Evolutionary conservation across 2,888 invertebrate species (phyloP).

Genomic region (Phaonia tiefii): DNA sequence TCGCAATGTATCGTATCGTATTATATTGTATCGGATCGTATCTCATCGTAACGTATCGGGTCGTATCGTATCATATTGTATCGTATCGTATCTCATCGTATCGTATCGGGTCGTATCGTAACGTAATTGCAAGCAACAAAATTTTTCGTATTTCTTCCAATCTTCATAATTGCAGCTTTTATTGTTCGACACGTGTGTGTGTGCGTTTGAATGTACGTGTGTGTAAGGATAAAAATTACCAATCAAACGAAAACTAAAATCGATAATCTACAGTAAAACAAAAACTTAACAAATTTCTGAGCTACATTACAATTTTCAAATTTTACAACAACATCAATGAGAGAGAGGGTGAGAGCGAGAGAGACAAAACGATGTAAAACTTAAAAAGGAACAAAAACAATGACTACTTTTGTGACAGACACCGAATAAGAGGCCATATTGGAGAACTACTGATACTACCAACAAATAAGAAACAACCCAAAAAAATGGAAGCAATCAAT

Average conservation of each 20-base stretch:
- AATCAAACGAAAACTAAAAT: not conserved
- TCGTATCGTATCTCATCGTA: too few species aligned
- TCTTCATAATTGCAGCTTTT: too few species aligned
- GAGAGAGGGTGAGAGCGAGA: conserved; percentile 2
- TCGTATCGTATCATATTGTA: too few species aligned
- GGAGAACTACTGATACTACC: conserved; percentile 49
- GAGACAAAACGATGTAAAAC: not conserved
- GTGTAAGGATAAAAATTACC: conserved; percentile 10
- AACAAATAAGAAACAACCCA: not conserved
- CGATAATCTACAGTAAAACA: conserved; percentile 9
- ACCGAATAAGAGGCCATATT: conserved; percentile 45
- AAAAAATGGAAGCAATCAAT: conserved; percentile 11
- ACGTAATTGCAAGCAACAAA: too few species aligned
- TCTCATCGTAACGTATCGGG: too few species aligned
- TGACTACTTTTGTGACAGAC: conserved; percentile 56
- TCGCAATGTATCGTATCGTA: too few species aligned
- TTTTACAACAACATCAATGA: conserved; percentile 56
- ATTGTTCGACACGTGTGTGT: too few species aligned
- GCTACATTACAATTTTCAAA: conserved; percentile 33
- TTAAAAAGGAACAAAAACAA: conserved; percentile 43
- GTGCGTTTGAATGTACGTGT: conserved; percentile 1
- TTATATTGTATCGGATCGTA: too few species aligned
- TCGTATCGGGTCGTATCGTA: too few species aligned
- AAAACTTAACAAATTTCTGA: conserved; percentile 48
- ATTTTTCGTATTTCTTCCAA: too few species aligned